Evolutionary conservation across 2,888 invertebrate species (phyloP).

Genomic region (Chydorus sphaericus): DNA sequence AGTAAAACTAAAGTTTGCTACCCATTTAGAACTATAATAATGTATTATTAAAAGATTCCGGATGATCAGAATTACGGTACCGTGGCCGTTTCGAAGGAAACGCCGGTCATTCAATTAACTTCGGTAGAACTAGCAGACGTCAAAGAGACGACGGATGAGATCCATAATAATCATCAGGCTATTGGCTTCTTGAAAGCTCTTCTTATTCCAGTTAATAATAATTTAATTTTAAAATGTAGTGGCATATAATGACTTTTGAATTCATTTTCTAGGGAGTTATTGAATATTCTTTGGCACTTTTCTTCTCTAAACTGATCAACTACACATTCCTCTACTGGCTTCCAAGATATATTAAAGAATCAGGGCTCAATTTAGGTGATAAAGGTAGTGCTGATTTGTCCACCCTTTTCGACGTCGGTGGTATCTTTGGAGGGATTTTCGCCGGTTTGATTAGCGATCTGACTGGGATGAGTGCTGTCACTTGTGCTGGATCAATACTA

Average conservation of each 20-base stretch:
- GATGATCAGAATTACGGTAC: too few relatives aligned
- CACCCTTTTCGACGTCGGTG: slow-evolving; percentile 75
- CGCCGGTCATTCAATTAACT: too few relatives aligned
- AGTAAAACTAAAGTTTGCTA: too few relatives aligned
- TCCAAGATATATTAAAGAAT: slow-evolving; percentile 70
- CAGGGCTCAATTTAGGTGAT: slow-evolving; percentile 51
- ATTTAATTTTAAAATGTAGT: background rate
- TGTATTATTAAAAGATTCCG: too few relatives aligned
- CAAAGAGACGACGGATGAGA: too few relatives aligned
- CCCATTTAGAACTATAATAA: too few relatives aligned
- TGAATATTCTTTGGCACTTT: slow-evolving; percentile 81
- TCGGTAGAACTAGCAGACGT: too few relatives aligned
- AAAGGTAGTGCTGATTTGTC: slow-evolving; percentile 59
- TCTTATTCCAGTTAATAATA: slow-evolving; percentile 49
- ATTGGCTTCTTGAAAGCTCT: slow-evolving; percentile 64
- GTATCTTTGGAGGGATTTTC: slow-evolving; percentile 71
- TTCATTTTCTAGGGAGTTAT: slow-evolving; percentile 54
- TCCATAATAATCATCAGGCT: slow-evolving; percentile 39
- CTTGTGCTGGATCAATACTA: slow-evolving; percentile 65
- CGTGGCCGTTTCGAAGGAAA: too few relatives aligned
- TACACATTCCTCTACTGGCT: slow-evolving; percentile 96
- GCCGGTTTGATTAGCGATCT: slow-evolving; percentile 77
- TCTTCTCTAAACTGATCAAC: slow-evolving; percentile 91
- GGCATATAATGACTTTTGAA: background rate
- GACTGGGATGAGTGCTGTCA: slow-evolving; percentile 68